These are phyloP conservation scores for Meiosimyza platycephala DNA, from an alignment of 2,888 invertebrate genomes.

Conservation along the genomic window DNA sequence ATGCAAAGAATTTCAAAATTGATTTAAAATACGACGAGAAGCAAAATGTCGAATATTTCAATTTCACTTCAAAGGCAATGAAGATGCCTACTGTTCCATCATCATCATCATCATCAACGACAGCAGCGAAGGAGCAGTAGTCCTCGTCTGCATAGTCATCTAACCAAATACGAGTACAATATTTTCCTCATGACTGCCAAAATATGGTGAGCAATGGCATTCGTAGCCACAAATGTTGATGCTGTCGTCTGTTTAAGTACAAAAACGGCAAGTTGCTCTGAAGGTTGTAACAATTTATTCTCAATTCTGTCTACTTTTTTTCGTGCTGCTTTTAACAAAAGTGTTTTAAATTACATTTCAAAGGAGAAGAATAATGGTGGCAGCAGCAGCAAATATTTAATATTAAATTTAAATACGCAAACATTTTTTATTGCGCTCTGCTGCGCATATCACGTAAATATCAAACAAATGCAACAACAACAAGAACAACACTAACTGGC, in stretches of 20 bases:
- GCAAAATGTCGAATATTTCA: background rate
- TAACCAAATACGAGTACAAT: background rate
- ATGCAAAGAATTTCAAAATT: constrained; percentile 15
- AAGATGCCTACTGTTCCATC: too few relatives aligned
- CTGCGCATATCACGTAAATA: background rate
- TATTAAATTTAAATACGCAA: constrained; percentile 19
- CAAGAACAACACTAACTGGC: constrained; percentile 8
- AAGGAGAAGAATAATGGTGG: background rate
- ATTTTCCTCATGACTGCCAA: background rate
- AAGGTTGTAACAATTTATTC: too few relatives aligned
- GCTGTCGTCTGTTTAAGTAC: too few relatives aligned
- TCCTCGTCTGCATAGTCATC: too few relatives aligned
- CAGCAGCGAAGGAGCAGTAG: too few relatives aligned
- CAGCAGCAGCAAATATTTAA: constrained; percentile 20
- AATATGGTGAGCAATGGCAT: background rate
- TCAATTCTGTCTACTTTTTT: too few relatives aligned
- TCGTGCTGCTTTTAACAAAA: background rate
- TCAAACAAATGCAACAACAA: background rate
- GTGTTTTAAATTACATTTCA: constrained; percentile 6
- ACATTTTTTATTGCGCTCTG: constrained; percentile 25
- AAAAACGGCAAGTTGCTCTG: too few relatives aligned
- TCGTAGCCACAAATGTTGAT: too few relatives aligned
- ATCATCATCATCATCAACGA: too few relatives aligned
- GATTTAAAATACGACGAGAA: constrained; percentile 16
- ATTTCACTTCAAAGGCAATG: constrained; percentile 26